Conservation (phyloP, 1,140 invertebrate species). For the Ericerus pela region DNA sequence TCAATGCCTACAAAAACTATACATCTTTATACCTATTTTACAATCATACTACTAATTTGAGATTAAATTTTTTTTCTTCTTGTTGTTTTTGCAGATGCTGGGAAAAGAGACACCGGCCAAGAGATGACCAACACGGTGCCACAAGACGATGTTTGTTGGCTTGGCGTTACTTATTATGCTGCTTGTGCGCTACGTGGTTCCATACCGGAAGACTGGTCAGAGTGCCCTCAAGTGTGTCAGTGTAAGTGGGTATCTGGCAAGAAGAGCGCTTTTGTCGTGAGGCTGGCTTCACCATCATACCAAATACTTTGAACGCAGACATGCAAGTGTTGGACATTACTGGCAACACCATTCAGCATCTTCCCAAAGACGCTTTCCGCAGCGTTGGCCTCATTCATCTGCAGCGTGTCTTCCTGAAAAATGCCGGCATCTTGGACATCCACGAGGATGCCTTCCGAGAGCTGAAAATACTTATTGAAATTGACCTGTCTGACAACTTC, state of each 20-base stretch:
- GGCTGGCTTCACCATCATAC: constrained; percentile 55
- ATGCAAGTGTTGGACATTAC: constrained; percentile 74
- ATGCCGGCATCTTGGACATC: constrained; percentile 54
- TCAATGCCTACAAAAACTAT: no score
- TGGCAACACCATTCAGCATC: constrained; percentile 55
- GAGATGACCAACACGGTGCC: constrained; percentile 20
- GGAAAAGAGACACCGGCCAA: constrained; percentile 8
- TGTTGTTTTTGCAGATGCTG: background rate
- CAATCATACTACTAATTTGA: background rate
- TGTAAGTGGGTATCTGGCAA: constrained; percentile 83
- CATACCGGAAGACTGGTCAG: constrained; percentile 51
- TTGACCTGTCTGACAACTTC: constrained; percentile 63
- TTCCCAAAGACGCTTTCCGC: constrained; percentile 66
- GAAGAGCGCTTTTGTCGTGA: constrained; percentile 69
- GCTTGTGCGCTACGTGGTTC: constrained; percentile 17
- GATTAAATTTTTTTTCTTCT: background rate
- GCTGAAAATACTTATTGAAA: constrained; percentile 70
- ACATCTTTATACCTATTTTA: background rate
- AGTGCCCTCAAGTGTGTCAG: constrained; percentile 60
- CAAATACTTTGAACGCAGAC: constrained; percentile 55
- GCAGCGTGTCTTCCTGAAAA: constrained; percentile 61
- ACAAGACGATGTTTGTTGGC: constrained; percentile 17
- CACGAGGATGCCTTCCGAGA: constrained; percentile 70
- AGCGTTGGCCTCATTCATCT: constrained; percentile 62
- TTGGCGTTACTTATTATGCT: constrained; percentile 19